Conservation (phyloP, 2,113 vertebrate species). For the Taxidea taxus region DNA sequence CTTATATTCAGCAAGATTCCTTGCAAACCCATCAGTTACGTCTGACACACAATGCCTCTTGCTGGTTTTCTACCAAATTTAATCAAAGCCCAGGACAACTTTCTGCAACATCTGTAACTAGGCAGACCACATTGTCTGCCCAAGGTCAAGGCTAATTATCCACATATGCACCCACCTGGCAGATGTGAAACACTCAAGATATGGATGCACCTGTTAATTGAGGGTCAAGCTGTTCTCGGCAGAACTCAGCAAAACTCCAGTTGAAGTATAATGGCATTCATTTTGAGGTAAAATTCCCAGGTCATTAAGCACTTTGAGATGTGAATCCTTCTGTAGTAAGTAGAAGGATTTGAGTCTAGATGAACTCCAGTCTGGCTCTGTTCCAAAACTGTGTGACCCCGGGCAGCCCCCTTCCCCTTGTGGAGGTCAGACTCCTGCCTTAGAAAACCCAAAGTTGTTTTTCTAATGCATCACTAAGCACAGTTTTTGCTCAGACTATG, state of each 20-base stretch:
- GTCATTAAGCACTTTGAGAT: slow-evolving; percentile 25
- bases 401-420: not conserved
- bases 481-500: not conserved
- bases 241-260: slow-evolving; percentile 51
- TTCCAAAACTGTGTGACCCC: not conserved
- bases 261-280: slow-evolving; percentile 9
- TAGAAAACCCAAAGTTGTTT: not conserved
- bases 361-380: not conserved
- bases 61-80: slow-evolving; percentile 32
- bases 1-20: not conserved
- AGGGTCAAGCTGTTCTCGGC: slow-evolving; percentile 37
- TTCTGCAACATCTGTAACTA: slow-evolving; percentile 30
- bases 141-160: slow-evolving; percentile 47
- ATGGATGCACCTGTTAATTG: not conserved
- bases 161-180: not conserved
- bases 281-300: slow-evolving; percentile 1
- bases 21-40: slow-evolving; percentile 8
- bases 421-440: not conserved
- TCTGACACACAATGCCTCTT: not conserved
- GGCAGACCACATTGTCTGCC: not conserved
- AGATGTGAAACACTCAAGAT: slow-evolving; percentile 31
- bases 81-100: slow-evolving; percentile 25
- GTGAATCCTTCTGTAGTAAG: not conserved
- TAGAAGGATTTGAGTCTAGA: not conserved
- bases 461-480: not conserved